Conservation (phyloP, 2,888 invertebrate species). For the Cremastinae sp. region DNA sequence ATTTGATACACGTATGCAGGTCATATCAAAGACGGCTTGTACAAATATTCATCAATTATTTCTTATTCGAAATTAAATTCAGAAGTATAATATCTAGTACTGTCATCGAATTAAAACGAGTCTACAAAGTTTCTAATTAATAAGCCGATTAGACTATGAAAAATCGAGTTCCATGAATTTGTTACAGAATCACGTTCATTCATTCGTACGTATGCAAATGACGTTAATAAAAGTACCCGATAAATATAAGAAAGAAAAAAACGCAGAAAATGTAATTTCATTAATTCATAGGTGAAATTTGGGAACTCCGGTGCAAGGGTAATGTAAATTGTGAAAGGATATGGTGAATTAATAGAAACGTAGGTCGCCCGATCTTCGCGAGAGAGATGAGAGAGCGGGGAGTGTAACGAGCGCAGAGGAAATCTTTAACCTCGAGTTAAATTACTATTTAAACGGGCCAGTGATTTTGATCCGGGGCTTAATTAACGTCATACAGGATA, state of each 20-base stretch:
- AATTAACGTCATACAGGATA: conserved; percentile 35
- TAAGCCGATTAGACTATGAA: too few relatives aligned
- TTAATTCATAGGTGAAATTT: background rate
- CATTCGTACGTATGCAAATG: too few relatives aligned
- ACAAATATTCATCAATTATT: too few relatives aligned
- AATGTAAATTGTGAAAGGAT: conserved; percentile 4
- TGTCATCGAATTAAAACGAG: too few relatives aligned
- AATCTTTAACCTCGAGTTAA: conserved; percentile 45
- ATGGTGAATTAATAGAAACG: conserved; percentile 12
- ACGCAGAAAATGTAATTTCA: background rate
- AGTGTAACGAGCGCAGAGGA: conserved; percentile 24
- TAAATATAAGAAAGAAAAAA: background rate
- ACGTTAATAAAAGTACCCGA: too few relatives aligned
- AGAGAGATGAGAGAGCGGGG: background rate
- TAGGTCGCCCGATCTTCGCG: background rate
- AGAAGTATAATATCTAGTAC: too few relatives aligned
- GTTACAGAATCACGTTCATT: too few relatives aligned
- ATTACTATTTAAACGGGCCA: conserved; percentile 50
- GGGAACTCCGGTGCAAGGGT: background rate
- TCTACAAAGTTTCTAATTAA: too few relatives aligned
- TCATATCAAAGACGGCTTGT: too few relatives aligned
- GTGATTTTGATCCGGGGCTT: conserved; percentile 47
- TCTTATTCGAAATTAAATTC: too few relatives aligned
- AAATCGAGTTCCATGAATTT: too few relatives aligned
- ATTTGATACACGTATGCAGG: too few relatives aligned